Conservation (phyloP, 2,113 vertebrate species). For the Chrysemys picta region DNA sequence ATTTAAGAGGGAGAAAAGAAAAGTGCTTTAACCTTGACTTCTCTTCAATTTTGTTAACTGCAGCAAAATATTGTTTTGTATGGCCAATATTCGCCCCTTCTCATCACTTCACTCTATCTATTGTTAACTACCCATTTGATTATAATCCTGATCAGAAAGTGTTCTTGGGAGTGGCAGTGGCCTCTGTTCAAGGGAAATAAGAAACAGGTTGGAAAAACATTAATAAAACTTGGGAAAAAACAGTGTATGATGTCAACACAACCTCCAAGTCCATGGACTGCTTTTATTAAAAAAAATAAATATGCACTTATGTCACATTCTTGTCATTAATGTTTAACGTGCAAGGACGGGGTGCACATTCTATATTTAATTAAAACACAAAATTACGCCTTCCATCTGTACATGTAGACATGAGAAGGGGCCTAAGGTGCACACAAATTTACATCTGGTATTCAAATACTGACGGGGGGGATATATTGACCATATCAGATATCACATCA, state of each 20-base stretch:
- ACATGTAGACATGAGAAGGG: slow-evolving; percentile 32
- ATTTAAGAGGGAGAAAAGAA: not conserved
- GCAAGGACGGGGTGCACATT: slow-evolving; percentile 49
- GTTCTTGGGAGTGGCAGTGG: slow-evolving; percentile 49
- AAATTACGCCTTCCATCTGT: slow-evolving; percentile 73
- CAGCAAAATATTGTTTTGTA: slow-evolving; percentile 30
- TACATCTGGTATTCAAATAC: slow-evolving; percentile 71
- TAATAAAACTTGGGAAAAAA: slow-evolving; percentile 71
- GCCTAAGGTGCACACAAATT: slow-evolving; percentile 55
- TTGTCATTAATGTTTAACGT: slow-evolving; percentile 73
- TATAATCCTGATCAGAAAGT: slow-evolving; percentile 54
- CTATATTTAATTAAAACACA: slow-evolving; percentile 77
- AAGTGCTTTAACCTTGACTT: not conserved
- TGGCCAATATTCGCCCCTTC: not conserved
- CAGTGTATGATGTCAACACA: slow-evolving; percentile 74
- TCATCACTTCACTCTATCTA: slow-evolving; percentile 12
- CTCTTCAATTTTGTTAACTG: slow-evolving; percentile 36
- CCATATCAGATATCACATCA: not conserved
- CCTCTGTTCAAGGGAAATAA: slow-evolving; percentile 67
- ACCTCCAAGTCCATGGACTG: slow-evolving; percentile 17
- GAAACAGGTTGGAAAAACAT: slow-evolving; percentile 77
- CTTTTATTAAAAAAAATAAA: slow-evolving; percentile 80
- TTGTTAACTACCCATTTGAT: slow-evolving; percentile 31
- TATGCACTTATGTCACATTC: slow-evolving; percentile 66
- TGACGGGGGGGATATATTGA: not conserved